Conservation (phyloP, 1,140 invertebrate genomes). For the Drosophila quadrilineata region DNA sequence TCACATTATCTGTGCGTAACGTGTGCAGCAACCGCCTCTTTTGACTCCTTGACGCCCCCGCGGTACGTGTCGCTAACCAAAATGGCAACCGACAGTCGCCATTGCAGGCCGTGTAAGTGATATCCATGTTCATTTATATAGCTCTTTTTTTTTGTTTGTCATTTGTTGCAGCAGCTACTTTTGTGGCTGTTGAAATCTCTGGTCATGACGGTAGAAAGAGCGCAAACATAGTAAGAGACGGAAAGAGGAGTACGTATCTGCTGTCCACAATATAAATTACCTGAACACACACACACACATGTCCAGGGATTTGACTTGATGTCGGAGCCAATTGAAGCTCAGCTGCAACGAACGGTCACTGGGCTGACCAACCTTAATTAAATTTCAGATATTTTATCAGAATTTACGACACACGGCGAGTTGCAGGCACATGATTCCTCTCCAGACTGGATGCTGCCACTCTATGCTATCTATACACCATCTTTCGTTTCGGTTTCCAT, state of each 20-base stretch:
- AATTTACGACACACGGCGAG: slow-evolving; percentile 51
- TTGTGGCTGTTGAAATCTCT: slow-evolving; percentile 30
- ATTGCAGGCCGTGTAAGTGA: slow-evolving; percentile 63
- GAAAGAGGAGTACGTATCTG: too few species aligned
- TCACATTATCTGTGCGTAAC: slow-evolving; percentile 46
- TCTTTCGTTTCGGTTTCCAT: slow-evolving; percentile 31
- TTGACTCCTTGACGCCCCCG: slow-evolving; percentile 2
- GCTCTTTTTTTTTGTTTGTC: slow-evolving; percentile 43
- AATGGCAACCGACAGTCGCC: slow-evolving; percentile 28
- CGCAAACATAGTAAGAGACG: too few species aligned
- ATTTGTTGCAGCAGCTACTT: background rate
- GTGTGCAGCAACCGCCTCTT: background rate
- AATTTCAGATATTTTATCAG: slow-evolving; percentile 73
- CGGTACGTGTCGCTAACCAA: slow-evolving; percentile 42
- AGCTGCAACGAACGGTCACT: slow-evolving; percentile 26
- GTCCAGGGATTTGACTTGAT: slow-evolving; percentile 26
- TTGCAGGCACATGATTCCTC: background rate
- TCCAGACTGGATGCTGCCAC: background rate
- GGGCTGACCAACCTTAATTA: slow-evolving; percentile 54
- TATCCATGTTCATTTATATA: slow-evolving; percentile 47
- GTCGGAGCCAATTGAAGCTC: slow-evolving; percentile 49
- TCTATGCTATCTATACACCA: too few species aligned
- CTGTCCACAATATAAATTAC: slow-evolving; percentile 70
- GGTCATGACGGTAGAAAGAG: slow-evolving; percentile 6
- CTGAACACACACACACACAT: slow-evolving; percentile 18